Evolutionary conservation across 2,888 invertebrate genomes (phyloP), one percentile per base, ranked within the genome.

Genomic region (Nycteola revayana): DNA sequence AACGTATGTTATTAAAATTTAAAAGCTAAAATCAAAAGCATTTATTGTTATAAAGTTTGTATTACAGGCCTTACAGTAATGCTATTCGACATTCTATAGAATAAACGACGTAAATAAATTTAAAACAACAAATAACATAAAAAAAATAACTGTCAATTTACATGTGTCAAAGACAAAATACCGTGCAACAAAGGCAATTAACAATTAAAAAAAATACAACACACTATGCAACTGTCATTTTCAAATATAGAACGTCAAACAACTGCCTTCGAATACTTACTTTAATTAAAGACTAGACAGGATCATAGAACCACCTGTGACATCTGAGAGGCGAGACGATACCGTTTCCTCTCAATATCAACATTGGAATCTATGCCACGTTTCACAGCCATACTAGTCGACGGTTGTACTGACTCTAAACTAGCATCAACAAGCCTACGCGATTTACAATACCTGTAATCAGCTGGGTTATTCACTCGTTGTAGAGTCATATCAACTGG

Each of bases 291-390:
- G 67, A 70, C 67, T 75, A 75, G 62, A 70, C 25, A 53, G 40
- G 53, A 77, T 86, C 80, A 86, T 58, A 84, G 85, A 47, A 85
- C 82, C 7, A 79, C 83, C 49, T 85, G 84, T 1, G 85, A 82
- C 72, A 85, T 68, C 36, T 82, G 80, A 0, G 78, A 57, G 9
- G 76, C 55, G 8, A 85, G 55, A 3, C 85, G 63, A 39, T 80
- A 84, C 32, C 85, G 66, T 45, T 87, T 86, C 34, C 74, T 70
- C 30, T 85, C 85, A 24, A 83, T 43, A 10, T 85, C 85, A 7
- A 67, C 67, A 29, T 60, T 74, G 5, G 64, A 18, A 25, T 84
- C 83, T 23, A 80, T 30, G 6, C 78, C 75, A 23, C 86, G 67
- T 54, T 86, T 87, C 56, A 86, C 79, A 48, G 79, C 80, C 69